Conservation (phyloP, 2,888 invertebrate genomes). For the Tenthredo notha region DNA sequence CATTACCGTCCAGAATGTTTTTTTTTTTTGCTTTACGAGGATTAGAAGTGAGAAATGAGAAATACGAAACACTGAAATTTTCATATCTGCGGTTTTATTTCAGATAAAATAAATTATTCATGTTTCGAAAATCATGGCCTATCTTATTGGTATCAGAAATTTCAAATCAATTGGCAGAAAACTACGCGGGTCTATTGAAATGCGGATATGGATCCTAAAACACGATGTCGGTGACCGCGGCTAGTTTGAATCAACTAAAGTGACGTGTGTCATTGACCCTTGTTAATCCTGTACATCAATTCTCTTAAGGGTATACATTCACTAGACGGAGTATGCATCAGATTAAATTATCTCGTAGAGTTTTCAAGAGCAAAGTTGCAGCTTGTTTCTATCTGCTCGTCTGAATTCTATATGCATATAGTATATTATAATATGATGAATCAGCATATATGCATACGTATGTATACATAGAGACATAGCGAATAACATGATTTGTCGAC, state of each 20-base stretch:
- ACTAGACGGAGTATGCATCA: background rate
- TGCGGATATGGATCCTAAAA: background rate
- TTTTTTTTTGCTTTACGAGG: background rate
- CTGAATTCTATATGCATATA: background rate
- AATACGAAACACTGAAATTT: background rate
- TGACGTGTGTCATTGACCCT: constrained; percentile 6
- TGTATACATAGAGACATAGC: background rate
- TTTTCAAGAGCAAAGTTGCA: constrained; percentile 28
- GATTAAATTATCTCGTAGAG: constrained; percentile 14
- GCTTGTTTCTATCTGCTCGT: background rate
- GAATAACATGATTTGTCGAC: constrained; percentile 10
- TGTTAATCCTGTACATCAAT: background rate
- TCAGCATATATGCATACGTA: background rate
- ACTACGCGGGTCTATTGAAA: background rate
- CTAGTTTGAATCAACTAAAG: constrained; percentile 1
- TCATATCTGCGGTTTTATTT: background rate
- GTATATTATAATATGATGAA: background rate
- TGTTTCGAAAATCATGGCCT: background rate
- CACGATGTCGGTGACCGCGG: background rate
- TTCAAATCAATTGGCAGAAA: background rate
- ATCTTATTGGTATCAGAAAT: background rate
- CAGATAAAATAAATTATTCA: background rate
- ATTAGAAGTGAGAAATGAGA: background rate
- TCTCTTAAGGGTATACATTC: background rate
- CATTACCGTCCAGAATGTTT: background rate